Base-by-base conservation (phyloP, 2,113 vertebrate genomes). In the Periophthalmus modestus region DNA sequence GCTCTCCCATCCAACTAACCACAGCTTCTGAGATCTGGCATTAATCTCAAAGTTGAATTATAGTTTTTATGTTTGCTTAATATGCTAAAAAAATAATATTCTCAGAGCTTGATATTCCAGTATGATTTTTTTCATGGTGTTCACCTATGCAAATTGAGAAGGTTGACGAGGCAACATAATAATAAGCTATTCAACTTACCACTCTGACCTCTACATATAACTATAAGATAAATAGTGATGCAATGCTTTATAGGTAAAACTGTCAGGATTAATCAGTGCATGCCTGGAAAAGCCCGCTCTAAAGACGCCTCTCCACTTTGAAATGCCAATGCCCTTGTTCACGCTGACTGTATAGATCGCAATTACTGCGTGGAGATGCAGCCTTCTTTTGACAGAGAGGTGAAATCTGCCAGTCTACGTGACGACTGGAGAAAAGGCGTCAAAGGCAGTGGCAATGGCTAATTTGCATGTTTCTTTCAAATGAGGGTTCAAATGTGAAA, bases 401-500 rank as follows among this genome's bases (percentile, higher is more conserved):
- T 61, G 43, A 68, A 61, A 66, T 59, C 54, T 4, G 52, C 58
- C 24, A 54, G 33, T 75, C 18, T 23, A 16, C 23, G 19, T 52
- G 61, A 21, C 50, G 24, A 19, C 36, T 12, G 18, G 67, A 70
- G 66, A 65, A 74, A 69, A 59, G 46, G 24, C 73, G 67, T 39
- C 62, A 28, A 54, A 73, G n/a, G 71, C 24, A 48, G 19, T 48
- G 24, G 16, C 66, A 74, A 34, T 52, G 57, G 43, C 48, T 68
- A 39, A 48, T 69, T 71, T 72, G 52, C 69, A 61, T 70, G 21
- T 10, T 47, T 67, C 43, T 68, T 46, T 78, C 58, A 47, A 82
- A 69, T 75, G 36, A 66, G 68, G 62, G 21, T 21, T 68, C 21
- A n/a, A 55, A 78, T 68, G 72, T 69, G 58, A 82, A 65, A 79